Evolutionary conservation across 2,113 vertebrate species (phyloP).

Genomic region (Pituophis catenifer): DNA sequence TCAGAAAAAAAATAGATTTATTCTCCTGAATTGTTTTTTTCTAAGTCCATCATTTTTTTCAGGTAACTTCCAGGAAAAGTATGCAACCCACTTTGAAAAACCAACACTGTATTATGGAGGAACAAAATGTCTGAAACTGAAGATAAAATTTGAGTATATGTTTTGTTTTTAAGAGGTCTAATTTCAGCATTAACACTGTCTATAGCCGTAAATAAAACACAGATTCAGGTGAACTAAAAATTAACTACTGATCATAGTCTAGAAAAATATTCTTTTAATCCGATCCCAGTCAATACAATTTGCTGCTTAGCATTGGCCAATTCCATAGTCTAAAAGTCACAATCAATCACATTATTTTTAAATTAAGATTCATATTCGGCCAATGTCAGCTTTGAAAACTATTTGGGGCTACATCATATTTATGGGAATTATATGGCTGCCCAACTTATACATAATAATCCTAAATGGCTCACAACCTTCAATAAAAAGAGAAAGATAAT

Average conservation of each 20-base stretch:
- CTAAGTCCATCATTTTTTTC: neutral
- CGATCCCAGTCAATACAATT: neutral
- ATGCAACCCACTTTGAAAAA: neutral
- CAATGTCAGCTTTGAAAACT: neutral
- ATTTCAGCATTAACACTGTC: neutral
- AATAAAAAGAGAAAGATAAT: neutral
- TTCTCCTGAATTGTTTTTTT: neutral
- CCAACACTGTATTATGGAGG: neutral
- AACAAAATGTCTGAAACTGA: neutral
- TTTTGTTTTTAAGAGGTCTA: neutral
- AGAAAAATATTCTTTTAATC: neutral
- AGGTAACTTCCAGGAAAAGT: neutral
- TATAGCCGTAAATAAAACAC: neutral
- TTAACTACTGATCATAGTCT: neutral
- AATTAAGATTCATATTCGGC: neutral
- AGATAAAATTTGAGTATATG: neutral
- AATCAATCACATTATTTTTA: neutral
- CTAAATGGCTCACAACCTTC: neutral
- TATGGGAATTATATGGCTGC: neutral
- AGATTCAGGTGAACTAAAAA: neutral
- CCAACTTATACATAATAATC: neutral
- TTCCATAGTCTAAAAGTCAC: neutral
- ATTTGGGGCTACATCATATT: neutral
- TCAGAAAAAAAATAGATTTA: neutral
- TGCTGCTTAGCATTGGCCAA: neutral